Evolutionary conservation across 2,797 vertebrate genomes (phyloP), one percentile per base, ranked within the genome.

Genomic region (Sebastes nivosus): DNA sequence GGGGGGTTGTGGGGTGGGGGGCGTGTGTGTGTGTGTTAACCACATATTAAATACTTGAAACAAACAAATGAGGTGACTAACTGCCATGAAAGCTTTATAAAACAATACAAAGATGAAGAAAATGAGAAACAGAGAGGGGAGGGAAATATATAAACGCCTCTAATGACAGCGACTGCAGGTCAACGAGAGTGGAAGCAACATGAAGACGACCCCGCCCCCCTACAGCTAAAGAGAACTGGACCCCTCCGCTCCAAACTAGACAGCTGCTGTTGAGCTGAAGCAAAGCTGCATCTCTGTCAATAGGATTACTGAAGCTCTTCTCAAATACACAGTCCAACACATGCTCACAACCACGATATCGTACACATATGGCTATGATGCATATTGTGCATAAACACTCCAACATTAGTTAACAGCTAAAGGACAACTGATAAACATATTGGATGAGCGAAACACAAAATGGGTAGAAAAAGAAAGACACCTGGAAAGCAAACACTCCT

Each of bases 241-340:
- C 68, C 79, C 36, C 72, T 83, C 86, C 64, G 36, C 84, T 91
- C 75, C 84, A 85, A 90, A 94, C 87, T 67, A 85, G 82, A 91
- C 93, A 94, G 94, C 95, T 95, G 94, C 93, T 94, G 82, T 87
- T 81, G 90, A 88, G 90, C 84, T 76, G 88, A 90, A 84, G 80
- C 80, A 91, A 91, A 90, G 92, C 86, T 86, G 86, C 82, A 79
- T 83, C 83, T 75, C 87, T 86, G 87, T 92, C 95, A 94, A 92
- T 89, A 85, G 93, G 93, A 96, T 95, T 95, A 95, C 74, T 54
- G 67, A 82, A 69, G 80, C 77, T 83, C 58, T 71, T 73, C 75
- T 84, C 76, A 73, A 78, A 82, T 60, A 84, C 72, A 79, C 59
- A 69, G 22, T 77, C 69, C 18, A 75, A 75, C 67, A n/a, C 75